These are phyloP conservation scores for Contarinia nasturtii DNA, from an alignment of 1,140 invertebrate genomes.

Conservation along the genomic window DNA sequence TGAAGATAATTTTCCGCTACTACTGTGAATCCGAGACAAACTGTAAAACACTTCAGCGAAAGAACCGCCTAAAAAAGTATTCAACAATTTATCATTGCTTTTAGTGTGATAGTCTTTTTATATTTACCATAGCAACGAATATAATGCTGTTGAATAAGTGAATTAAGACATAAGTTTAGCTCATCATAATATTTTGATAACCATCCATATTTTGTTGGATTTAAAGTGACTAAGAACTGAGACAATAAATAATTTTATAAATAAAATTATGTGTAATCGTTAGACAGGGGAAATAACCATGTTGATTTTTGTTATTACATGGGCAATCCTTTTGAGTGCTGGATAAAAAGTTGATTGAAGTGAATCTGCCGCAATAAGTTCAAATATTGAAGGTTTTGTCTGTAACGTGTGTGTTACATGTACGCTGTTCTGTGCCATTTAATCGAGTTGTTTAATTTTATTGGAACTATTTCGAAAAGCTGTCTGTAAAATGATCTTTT, in stretches of 20 bases:
- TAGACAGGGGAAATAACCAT: background rate
- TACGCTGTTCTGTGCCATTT: background rate
- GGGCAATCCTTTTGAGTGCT: background rate
- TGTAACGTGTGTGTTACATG: background rate
- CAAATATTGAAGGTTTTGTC: slow-evolving; percentile 2
- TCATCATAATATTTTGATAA: slow-evolving; percentile 3
- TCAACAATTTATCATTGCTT: background rate
- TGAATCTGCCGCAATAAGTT: slow-evolving; percentile 3
- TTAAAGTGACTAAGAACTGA: background rate
- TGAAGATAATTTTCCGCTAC: background rate
- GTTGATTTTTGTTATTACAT: background rate
- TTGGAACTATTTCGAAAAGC: no score
- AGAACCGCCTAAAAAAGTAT: slow-evolving; percentile 1
- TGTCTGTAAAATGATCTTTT: no score
- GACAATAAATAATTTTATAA: background rate
- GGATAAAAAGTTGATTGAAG: slow-evolving; percentile 3
- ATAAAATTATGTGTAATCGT: background rate
- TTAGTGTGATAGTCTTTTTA: no score
- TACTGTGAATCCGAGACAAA: background rate
- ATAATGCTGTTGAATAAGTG: slow-evolving; percentile 2
- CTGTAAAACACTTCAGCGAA: slow-evolving; percentile 2
- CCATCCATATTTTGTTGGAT: background rate
- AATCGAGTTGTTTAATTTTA: no score
- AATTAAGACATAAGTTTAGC: background rate
- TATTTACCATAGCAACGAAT: background rate